These are phyloP conservation scores for Calcarius lapponicus DNA, from an alignment of 2,797 vertebrate species.

Conservation along the genomic window DNA sequence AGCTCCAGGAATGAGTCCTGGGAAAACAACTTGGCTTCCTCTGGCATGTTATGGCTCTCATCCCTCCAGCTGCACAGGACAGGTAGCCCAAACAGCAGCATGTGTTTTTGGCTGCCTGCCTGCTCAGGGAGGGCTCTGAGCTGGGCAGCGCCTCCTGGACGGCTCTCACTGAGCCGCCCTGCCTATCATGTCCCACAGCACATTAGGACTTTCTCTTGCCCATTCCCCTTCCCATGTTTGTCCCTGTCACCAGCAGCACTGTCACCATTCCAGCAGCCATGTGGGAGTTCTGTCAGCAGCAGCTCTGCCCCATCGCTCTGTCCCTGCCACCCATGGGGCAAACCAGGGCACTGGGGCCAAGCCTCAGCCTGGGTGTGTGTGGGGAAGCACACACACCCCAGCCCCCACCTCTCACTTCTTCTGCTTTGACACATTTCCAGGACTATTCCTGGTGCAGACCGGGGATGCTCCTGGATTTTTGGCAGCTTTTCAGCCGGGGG, in stretches of 20 bases:
- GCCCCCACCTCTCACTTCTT: background rate
- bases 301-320: rapidly evolving
- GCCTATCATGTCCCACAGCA: background rate
- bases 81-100: rapidly evolving
- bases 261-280: background rate
- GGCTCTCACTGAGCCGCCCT: rapidly evolving
- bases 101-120: rapidly evolving
- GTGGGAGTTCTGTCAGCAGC: background rate
- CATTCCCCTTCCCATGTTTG: background rate
- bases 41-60: background rate
- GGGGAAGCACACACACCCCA: rapidly evolving
- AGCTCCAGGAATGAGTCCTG: background rate
- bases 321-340: rapidly evolving
- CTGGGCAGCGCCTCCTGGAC: background rate
- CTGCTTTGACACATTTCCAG: conserved; percentile 6
- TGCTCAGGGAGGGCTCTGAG: background rate
- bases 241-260: background rate
- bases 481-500: background rate
- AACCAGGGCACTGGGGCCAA: background rate
- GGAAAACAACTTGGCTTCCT: background rate
- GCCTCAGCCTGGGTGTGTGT: background rate
- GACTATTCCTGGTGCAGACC: background rate
- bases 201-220: background rate
- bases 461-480: background rate
- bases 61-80: background rate